phyloP scores from a whole-genome alignment of 2,113 vertebrate species.

The Nibea coibor region DNA sequence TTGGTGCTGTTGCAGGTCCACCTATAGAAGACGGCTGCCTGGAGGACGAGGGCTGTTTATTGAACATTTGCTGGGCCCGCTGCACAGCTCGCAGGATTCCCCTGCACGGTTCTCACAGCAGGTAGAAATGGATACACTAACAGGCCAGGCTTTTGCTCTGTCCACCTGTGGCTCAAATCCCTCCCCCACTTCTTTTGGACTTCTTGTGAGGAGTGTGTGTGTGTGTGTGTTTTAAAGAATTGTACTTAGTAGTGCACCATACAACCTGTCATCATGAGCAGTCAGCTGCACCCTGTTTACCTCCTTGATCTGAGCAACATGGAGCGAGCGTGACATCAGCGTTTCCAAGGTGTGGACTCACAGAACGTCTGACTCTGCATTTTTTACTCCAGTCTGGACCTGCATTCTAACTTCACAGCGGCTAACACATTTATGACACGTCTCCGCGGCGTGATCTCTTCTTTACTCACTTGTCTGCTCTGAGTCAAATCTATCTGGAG shows the following conservation, averaged over 20 bases:
- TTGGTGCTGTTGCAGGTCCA: slow-evolving; percentile 25
- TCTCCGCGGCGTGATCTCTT: slow-evolving; percentile 22
- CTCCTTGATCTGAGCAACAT: slow-evolving; percentile 11
- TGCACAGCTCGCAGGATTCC: slow-evolving; percentile 44
- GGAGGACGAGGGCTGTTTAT: slow-evolving; percentile 31
- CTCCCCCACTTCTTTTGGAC: background rate
- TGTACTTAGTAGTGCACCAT: slow-evolving; percentile 33
- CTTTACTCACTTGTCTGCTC: slow-evolving; percentile 48
- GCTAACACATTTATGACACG: background rate
- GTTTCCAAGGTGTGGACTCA: background rate
- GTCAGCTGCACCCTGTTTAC: slow-evolving; percentile 21
- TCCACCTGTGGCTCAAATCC: slow-evolving; percentile 30
- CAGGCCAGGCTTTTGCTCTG: background rate
- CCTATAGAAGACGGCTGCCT: slow-evolving; percentile 31
- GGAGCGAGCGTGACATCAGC: slow-evolving; percentile 34
- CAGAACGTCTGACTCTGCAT: slow-evolving; percentile 7
- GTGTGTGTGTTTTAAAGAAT: slow-evolving; percentile 50
- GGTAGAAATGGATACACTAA: slow-evolving; percentile 57
- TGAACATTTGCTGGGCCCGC: slow-evolving; percentile 23
- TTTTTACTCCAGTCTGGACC: slow-evolving; percentile 20
- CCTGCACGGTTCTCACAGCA: slow-evolving; percentile 52
- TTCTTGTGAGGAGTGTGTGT: slow-evolving; percentile 34
- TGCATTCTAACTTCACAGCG: slow-evolving; percentile 13
- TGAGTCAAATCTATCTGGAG: slow-evolving; percentile 28
- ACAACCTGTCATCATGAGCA: slow-evolving; percentile 52